Base-by-base conservation (phyloP, 2,113 vertebrate species). In the Phoenicopterus ruber region DNA sequence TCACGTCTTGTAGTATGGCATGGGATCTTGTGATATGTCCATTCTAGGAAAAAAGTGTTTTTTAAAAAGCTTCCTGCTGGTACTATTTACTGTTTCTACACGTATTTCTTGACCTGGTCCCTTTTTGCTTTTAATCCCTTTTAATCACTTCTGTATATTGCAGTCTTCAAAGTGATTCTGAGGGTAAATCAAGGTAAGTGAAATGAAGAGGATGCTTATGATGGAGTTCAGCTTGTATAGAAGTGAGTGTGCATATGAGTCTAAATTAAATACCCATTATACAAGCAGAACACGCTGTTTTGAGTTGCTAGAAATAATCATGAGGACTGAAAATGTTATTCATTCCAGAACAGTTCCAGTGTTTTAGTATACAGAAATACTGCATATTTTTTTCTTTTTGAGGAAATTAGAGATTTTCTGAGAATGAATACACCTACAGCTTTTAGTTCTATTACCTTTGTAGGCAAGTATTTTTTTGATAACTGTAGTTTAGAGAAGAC, bases 191-290 rank as follows among this genome's bases (percentile, higher is more conserved):
- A 93, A 90, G 82, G 63, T 90, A 88, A 96, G 26, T 74, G 59
- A 93, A 92, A 59, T 88, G 76, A 93, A 94, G 88, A 93, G 42
- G 67, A 50, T 94, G 47, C 38, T 92, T 90, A 25, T 92, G 69
- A 74, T 84, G 66, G 42, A 59, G 19, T 86, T 92, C 54, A 93
- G 46, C 67, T 90, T 92, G 29, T 83, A 63, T 31, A 78, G 72
- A 76, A 95, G 16, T 83, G 63, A 94, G 38, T 67, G 47, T 84
- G 82, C 79, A 63, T 84, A 59, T 54, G 10, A 70, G 13, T 90
- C 71, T 90, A 93, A 82, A 96, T 94, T 90, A 96, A 94, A 91
- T 93, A 29, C 82, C 95, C 9, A 17, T 95, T 96, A 91, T 85
- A 80, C 22, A 94, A 93, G 82, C 74, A 83, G 93, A 93, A 90